These are phyloP conservation scores for Meiosimyza decipiens DNA, from an alignment of 2,888 invertebrate species.

Conservation along the genomic window DNA sequence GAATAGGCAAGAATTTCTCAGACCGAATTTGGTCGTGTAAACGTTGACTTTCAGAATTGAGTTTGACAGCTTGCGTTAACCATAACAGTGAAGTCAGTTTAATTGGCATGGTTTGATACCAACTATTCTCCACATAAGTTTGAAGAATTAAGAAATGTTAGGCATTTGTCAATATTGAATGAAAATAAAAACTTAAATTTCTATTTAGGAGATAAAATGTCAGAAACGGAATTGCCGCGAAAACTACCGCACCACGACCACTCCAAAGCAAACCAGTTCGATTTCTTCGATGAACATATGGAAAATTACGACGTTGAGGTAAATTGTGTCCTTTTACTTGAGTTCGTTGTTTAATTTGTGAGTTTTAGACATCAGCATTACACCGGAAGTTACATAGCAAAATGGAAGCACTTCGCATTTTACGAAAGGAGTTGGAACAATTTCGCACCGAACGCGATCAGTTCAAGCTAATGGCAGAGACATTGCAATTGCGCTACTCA, in stretches of 20 bases:
- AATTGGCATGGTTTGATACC: too few relatives aligned
- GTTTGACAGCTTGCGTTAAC: too few relatives aligned
- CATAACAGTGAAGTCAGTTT: too few relatives aligned
- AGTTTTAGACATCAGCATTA: constrained; percentile 71
- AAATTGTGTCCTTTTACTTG: constrained; percentile 28
- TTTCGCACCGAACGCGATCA: constrained; percentile 83
- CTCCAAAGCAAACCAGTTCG: constrained; percentile 50
- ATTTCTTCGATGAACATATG: constrained; percentile 66
- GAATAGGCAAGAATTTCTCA: too few relatives aligned
- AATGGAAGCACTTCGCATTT: constrained; percentile 81
- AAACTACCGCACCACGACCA: constrained; percentile 35
- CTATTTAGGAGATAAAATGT: not conserved
- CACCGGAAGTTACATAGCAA: constrained; percentile 83
- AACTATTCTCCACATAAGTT: too few relatives aligned
- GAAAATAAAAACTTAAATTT: too few relatives aligned
- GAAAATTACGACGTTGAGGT: constrained; percentile 68
- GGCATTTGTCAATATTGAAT: too few relatives aligned
- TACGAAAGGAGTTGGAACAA: constrained; percentile 81
- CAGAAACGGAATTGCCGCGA: constrained; percentile 6
- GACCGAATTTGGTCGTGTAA: too few relatives aligned
- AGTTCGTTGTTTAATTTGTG: constrained; percentile 39
- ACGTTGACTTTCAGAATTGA: too few relatives aligned
- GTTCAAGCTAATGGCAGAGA: constrained; percentile 83
- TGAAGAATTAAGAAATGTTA: too few relatives aligned
- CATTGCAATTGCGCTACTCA: constrained; percentile 72